Conservation (phyloP, 2,113 vertebrate species). For the Ptychochromis oligacanthus region DNA sequence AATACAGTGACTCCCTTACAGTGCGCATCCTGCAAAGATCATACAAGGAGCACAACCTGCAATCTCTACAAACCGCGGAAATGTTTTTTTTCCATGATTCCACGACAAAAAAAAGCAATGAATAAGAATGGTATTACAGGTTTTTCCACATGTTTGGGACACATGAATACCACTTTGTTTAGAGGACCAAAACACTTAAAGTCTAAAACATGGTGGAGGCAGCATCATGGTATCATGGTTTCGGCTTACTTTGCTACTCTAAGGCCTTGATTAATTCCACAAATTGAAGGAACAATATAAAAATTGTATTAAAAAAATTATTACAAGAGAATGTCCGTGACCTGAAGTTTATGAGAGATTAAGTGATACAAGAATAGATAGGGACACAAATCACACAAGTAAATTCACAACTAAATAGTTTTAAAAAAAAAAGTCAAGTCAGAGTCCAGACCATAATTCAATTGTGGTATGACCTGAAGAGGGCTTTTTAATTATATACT, state of each 20-base stretch:
- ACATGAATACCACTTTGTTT: background rate
- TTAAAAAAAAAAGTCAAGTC: background rate
- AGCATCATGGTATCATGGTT: too few species aligned
- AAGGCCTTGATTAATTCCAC: too few species aligned
- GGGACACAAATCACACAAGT: background rate
- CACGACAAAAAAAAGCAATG: background rate
- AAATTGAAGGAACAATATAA: too few species aligned
- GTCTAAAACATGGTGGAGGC: background rate
- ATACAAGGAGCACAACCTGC: background rate
- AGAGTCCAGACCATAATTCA: background rate
- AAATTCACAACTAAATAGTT: background rate
- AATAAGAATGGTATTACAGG: background rate
- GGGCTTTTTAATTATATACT: background rate
- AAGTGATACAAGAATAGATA: too few species aligned
- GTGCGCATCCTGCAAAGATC: background rate
- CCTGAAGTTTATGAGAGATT: background rate
- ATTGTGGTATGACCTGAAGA: background rate
- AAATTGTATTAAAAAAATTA: too few species aligned
- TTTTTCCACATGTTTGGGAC: background rate
- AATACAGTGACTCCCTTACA: background rate
- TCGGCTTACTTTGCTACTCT: too few species aligned
- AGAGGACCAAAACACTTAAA: background rate
- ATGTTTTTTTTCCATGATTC: background rate
- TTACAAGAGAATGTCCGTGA: background rate
- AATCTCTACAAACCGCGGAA: background rate